phyloP scores from a whole-genome alignment of 2,113 vertebrate species.

The Oryzias woworae region DNA sequence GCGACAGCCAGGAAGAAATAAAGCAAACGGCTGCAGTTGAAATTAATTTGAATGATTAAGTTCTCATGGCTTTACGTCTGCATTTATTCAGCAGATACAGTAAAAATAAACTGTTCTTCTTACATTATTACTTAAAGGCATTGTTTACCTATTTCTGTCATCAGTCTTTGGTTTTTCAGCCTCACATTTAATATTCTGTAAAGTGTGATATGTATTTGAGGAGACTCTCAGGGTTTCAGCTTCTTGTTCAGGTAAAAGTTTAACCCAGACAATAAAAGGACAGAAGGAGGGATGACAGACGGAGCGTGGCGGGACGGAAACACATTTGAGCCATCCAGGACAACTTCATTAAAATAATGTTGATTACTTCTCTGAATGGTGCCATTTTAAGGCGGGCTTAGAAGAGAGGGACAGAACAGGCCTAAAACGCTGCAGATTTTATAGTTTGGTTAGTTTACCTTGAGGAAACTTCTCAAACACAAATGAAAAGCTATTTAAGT shows the following conservation, averaged over 20 bases:
- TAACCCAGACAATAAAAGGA: not conserved
- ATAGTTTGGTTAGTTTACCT: too few relatives aligned
- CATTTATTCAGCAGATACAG: not conserved
- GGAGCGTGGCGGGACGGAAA: constrained; percentile 14
- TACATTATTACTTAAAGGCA: not conserved
- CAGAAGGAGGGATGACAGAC: constrained; percentile 5
- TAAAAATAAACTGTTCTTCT: not conserved
- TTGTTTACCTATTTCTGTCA: not conserved
- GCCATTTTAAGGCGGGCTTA: constrained; percentile 36
- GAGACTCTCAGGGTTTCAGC: constrained; percentile 17
- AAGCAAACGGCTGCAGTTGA: not conserved
- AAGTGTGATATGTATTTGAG: not conserved
- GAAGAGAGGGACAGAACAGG: constrained; percentile 31
- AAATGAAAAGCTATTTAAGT: too few relatives aligned
- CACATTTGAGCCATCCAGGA: constrained; percentile 36
- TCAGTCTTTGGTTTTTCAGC: not conserved
- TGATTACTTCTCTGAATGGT: constrained; percentile 51
- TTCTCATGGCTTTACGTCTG: not conserved
- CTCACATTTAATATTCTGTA: not conserved
- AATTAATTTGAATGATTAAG: not conserved
- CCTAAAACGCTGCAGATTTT: constrained; percentile 12
- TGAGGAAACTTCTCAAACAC: too few relatives aligned
- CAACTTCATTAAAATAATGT: constrained; percentile 62
- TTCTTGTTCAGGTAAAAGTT: not conserved
- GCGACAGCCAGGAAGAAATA: not conserved